Evolutionary conservation across 2,113 vertebrate genomes (phyloP).

Genomic region (Pangasianodon gigas): DNA sequence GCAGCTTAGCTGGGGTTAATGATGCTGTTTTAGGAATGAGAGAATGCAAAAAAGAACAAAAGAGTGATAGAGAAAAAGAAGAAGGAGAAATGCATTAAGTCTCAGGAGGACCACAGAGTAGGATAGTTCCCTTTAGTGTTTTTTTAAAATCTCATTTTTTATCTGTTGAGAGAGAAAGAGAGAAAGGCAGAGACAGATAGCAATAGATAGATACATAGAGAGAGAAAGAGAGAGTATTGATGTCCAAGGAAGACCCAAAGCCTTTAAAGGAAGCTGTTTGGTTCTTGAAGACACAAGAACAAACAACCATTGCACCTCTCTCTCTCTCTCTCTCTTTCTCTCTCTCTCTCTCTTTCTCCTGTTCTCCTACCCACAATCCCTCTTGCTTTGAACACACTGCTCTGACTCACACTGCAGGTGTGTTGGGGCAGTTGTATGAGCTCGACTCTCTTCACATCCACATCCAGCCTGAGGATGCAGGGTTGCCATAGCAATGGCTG

Average conservation of each 20-base stretch:
- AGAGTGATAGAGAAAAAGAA: neutral
- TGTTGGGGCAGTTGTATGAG: neutral
- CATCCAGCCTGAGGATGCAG: conserved; percentile 38
- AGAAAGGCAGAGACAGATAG: neutral
- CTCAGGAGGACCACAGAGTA: neutral
- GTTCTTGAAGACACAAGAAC: neutral
- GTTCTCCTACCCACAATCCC: neutral
- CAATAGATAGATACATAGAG: neutral
- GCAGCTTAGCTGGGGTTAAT: conserved; percentile 19
- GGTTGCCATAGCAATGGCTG: conserved; percentile 52
- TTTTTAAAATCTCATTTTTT: neutral
- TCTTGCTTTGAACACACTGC: neutral
- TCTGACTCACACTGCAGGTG: conserved; percentile 35
- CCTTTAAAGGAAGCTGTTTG: neutral
- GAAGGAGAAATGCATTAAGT: neutral
- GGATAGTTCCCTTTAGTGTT: neutral
- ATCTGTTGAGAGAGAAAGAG: neutral
- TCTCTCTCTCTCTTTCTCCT: neutral
- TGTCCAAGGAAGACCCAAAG: neutral
- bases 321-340: neutral
- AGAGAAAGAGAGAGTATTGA: neutral
- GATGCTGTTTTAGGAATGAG: conserved; percentile 24
- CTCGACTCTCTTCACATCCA: neutral
- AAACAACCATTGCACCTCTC: neutral
- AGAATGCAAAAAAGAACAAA: neutral